Percentiles rank a stretch among this genome's conserved stretches.
These are phyloP conservation scores for Baccha elongata DNA, from an alignment of 2,888 invertebrate species.

Conservation along the genomic window DNA sequence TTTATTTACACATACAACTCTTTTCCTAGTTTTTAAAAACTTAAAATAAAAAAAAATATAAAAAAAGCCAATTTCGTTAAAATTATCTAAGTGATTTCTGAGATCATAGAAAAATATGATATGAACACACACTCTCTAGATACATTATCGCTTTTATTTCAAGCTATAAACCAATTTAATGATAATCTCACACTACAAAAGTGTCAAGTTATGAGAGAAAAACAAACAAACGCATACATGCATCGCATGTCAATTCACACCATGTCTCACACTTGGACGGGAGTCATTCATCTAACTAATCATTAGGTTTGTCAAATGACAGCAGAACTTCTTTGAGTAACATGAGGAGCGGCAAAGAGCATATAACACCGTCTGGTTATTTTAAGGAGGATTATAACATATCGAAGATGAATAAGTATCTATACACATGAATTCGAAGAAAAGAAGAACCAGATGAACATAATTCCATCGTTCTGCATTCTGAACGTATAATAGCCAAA, in stretches of 20 bases:
- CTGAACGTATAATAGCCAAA: background rate
- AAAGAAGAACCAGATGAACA: constrained; percentile 53
- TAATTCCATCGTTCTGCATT: constrained; percentile 19
- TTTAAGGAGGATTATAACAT: constrained; percentile 28
- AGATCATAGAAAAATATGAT: too few species aligned
- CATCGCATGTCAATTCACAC: constrained; percentile 58
- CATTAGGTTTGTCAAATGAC: constrained; percentile 73
- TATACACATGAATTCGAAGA: constrained; percentile 21
- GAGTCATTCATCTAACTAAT: constrained; percentile 73
- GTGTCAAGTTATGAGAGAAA: constrained; percentile 1
- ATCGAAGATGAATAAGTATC: constrained; percentile 19
- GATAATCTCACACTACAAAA: background rate
- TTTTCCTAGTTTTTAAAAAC: too few species aligned
- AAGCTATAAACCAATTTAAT: background rate
- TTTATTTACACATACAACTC: too few species aligned
- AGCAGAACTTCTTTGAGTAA: constrained; percentile 42
- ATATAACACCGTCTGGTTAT: constrained; percentile 7
- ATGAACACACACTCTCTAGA: too few species aligned
- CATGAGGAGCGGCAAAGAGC: background rate
- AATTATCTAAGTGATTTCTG: too few species aligned
- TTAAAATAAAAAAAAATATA: too few species aligned
- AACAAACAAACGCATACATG: constrained; percentile 6
- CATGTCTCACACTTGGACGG: constrained; percentile 69
- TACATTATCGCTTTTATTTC: too few species aligned
- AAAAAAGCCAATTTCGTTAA: too few species aligned